These are phyloP conservation scores for Zaprionus kolodkinae DNA, from an alignment of 1,140 invertebrate genomes.

Conservation along the genomic window DNA sequence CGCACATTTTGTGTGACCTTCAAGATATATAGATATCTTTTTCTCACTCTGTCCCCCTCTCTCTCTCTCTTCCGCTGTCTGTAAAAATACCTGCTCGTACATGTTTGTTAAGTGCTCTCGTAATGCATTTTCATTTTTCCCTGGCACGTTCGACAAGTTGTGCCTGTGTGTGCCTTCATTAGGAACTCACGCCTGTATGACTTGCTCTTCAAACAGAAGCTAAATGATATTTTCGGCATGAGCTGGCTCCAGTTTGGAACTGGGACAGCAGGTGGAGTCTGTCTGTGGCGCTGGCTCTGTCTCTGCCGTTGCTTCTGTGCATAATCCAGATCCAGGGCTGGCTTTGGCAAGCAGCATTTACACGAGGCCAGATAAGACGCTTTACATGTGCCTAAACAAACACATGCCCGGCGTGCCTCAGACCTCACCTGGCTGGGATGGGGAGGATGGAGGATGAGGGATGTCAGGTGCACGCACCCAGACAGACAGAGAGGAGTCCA, in stretches of 20 bases:
- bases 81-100: background rate
- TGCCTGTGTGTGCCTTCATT: constrained; percentile 35
- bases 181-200: constrained; percentile 45
- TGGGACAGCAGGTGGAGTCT: constrained; percentile 13
- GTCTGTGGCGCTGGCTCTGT: background rate
- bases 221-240: constrained; percentile 55
- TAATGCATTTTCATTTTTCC: constrained; percentile 32
- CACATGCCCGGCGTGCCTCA: constrained; percentile 28
- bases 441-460: no score
- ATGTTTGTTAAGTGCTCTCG: constrained; percentile 28
- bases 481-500: background rate
- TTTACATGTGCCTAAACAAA: constrained; percentile 82
- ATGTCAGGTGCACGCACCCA: constrained; percentile 58
- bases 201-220: constrained; percentile 40
- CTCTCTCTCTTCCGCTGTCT: background rate
- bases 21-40: background rate
- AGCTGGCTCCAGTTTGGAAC: constrained; percentile 31
- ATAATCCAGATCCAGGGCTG: constrained; percentile 54
- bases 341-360: constrained; percentile 48
- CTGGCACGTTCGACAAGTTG: constrained; percentile 7
- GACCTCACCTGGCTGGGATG: background rate
- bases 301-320: constrained; percentile 11
- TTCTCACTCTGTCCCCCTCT: background rate
- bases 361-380: constrained; percentile 73
- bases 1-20: constrained; percentile 7